phyloP scores from a whole-genome alignment of 2,888 invertebrate genomes.

The Byasa hedistus region DNA sequence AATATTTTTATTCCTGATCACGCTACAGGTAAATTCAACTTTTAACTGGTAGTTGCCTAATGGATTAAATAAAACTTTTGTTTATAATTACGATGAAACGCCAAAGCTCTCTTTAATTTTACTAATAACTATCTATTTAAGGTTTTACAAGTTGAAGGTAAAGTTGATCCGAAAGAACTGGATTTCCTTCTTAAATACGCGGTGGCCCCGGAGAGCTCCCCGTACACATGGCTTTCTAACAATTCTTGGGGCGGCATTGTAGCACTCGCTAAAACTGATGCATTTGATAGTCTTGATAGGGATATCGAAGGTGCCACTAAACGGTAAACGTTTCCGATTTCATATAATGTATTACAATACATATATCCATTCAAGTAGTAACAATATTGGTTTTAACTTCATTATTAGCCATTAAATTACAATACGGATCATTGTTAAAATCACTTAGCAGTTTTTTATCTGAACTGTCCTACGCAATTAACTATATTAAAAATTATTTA shows the following conservation, averaged over 20 bases:
- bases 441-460: too few species aligned
- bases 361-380: too few species aligned
- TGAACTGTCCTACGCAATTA: too few species aligned
- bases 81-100: background rate
- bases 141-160: conserved; percentile 75
- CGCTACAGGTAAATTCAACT: conserved; percentile 82
- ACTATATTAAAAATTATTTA: too few species aligned
- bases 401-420: too few species aligned
- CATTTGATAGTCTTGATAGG: conserved; percentile 91
- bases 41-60: background rate
- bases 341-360: too few species aligned
- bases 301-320: conserved; percentile 95
- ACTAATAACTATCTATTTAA: conserved; percentile 30
- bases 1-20: conserved; percentile 92
- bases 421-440: too few species aligned
- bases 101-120: background rate
- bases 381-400: too few species aligned
- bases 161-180: conserved; percentile 87
- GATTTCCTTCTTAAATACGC: conserved; percentile 94
- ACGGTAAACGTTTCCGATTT: conserved; percentile 58
- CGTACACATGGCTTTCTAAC: conserved; percentile 90
- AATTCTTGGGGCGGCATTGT: conserved; percentile 91
- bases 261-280: conserved; percentile 86
- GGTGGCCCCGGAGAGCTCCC: conserved; percentile 85
- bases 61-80: background rate